Base-by-base conservation (phyloP, 2,797 vertebrate species). In the Tenualosa thibaudeaui region DNA sequence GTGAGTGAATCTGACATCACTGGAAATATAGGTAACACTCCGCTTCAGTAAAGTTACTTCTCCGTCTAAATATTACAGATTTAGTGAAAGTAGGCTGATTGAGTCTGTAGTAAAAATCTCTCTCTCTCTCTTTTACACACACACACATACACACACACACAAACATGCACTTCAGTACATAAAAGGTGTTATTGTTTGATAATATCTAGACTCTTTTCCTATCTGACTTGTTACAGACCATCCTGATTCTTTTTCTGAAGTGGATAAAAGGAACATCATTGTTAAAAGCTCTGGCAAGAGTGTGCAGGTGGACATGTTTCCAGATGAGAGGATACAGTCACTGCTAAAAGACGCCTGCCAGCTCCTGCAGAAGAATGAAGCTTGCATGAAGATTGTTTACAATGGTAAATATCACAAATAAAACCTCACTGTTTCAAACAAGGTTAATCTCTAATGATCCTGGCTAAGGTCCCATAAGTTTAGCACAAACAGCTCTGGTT, bases 211-310 rank as follows among this genome's bases (percentile, higher is more conserved):
- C 9, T 84, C 12, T 43, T 26, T 78, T 19, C 54, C 49, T 5
- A 13, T 84, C 17, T 84, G 50, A 19, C 8, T 19, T 53, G 24
- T 12, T 2, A 53, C 8, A 22, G 68, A n/a, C 2, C 10, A 15
- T 22, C 53, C 5, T 43, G 4, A 37, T 15, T 37, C 1, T 17
- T 31, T 0, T 24, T 43, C 82, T 78, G 17, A 78, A 3, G 81
- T 84, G 43, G 86, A 86, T 2, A 86, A 40, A 71, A 71, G 65
- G 26, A 71, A 71, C 15, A 71, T 71, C 26, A 37, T 5, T 37
- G 65, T 71, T 12, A 71, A 37, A 12, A 3, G 3, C n/a, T 1
- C 3, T 5, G 65, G 65, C 8, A 71, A 71, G 65, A 37, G 26
- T 5, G 10, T 37, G 65, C 3, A 37, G 31, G 26, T 71, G 10